Base-by-base conservation (phyloP, 2,797 vertebrate genomes). In the Harpagifer antarcticus region DNA sequence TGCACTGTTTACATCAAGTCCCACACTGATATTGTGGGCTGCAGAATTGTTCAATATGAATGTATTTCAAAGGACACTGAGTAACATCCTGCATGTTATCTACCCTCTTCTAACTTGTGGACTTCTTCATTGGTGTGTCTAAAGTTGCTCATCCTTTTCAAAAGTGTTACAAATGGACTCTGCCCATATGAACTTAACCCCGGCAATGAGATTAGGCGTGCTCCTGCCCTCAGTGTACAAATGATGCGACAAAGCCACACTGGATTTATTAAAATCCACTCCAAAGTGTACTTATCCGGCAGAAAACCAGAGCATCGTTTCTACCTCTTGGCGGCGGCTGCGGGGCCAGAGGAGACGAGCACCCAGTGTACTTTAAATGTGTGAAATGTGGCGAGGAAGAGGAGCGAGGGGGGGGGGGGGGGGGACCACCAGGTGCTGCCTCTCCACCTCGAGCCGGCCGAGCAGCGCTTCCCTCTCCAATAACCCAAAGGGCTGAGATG, bases 371-470 rank as follows among this genome's bases (percentile, higher is more conserved):
- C 86, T 86, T 78, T 81, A 85, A 89, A 91, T 84, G 89, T 91
- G 90, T 90, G 86, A 90, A 89, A 87, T 83, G 86, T 14, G 72
- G 88, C 78, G 83, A 81, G 61, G 80, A 87, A 27, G 81, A 80
- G 79, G 85, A 44, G 74, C 78, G 5, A 66, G 81, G 92, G 92
- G 81, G 92, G 92, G 5, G 66, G 81, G 92, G 79, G 91, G 92
- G 5, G 66, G 81, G 92, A 91, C 89, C 89, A 89, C 91, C 93
- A 94, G 94, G 94, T 95, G 91, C 90, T 86, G 82, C 74, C 84
- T 90, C 89, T 89, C 86, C 86, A 89, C 88, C 89, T 85, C 86
- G 74, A 86, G 86, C 78, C 74, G 83, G 62, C 82, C 79, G 74
- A 84, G 86, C 81, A 78, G 85, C 86, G 87, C 90, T 83, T 88